These are phyloP conservation scores for Ciconia nigra DNA, from an alignment of 2,797 vertebrate species.

Conservation along the genomic window DNA sequence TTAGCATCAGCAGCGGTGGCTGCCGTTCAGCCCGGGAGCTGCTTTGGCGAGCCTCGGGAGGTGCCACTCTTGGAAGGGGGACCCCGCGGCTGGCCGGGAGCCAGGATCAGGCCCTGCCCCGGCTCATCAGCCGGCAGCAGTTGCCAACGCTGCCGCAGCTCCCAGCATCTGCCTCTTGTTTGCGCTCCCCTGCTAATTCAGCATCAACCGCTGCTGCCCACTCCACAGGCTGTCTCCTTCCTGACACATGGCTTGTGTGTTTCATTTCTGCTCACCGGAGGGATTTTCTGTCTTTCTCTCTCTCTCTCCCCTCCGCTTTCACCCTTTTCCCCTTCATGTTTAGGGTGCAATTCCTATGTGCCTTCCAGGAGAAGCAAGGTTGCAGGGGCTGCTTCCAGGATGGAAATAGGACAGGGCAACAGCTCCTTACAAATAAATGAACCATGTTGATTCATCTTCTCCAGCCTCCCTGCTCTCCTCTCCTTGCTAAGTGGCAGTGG, in stretches of 20 bases:
- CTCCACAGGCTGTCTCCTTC: not conserved
- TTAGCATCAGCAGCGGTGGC: slow-evolving; percentile 31
- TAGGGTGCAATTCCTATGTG: not conserved
- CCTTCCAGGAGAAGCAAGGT: not conserved
- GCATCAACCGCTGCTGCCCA: not conserved
- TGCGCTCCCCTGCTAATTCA: not conserved
- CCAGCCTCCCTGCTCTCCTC: not conserved
- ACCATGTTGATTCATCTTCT: not conserved
- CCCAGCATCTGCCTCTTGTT: not conserved
- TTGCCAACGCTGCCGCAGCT: fast-evolving
- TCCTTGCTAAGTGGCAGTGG: slow-evolving; percentile 15
- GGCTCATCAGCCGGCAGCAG: not conserved
- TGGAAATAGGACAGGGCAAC: not conserved
- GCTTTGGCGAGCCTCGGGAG: not conserved
- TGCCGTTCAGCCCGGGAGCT: not conserved
- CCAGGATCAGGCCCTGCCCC: not conserved
- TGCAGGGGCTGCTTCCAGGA: not conserved
- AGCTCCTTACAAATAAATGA: not conserved
- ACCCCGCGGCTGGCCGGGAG: not conserved
- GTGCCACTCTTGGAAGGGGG: not conserved
- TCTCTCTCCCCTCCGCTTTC: not conserved
- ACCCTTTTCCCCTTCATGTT: not conserved
- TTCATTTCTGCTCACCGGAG: not conserved
- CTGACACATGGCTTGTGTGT: not conserved
- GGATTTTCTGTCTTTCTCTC: not conserved